Evolutionary conservation across 2,797 vertebrate genomes (phyloP), one percentile per base, ranked within the genome.

Genomic region (Peromyscus melanophrys): DNA sequence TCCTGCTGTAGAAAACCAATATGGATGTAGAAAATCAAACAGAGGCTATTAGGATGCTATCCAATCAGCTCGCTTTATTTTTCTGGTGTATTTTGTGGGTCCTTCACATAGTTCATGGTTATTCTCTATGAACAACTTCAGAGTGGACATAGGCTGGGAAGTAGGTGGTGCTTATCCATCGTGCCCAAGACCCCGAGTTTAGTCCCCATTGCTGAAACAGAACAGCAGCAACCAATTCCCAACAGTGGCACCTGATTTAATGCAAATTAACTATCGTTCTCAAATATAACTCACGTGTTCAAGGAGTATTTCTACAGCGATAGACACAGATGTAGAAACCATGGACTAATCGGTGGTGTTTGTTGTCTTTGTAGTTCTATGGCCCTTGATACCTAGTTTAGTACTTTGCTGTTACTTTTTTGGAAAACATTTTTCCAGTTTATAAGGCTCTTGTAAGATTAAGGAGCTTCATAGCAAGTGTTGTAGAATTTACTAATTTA

Each of bases 1-100:
- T 96, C 21, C 77, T 85, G 40, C 23, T 92, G 94, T 78, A 77
- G 88, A 95, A 95, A 95, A 88, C 90, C 52, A 69, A 77, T 92
- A 25, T 90, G 40, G 43, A 31, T 75, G 27, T 69, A 77, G 17
- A 65, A 61, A 94, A 52, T 94, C 77, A 95, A 85, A 59, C 49
- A 55, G 34, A 63, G 9, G 9, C 31, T 6, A 76, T 59, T 49
- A 67, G 49, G 81, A 84, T 81, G 52, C 90, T 92, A 21, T 21
- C 73, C 10, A 75, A 43, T 8, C 55, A 94, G 57, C 84, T 29
- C 29, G 16, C 52, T 93, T 94, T 46, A 67, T 85, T 84, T 91
- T 92, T 80, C 55, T 65, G 85, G 34, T 11, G 85, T 16, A 85
- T 76, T 43, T 78, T 63, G 59, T 69, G 23, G 84, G 34, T 49